phyloP scores from a whole-genome alignment of 2,888 invertebrate genomes.

The Heteromyza rotundicornis region DNA sequence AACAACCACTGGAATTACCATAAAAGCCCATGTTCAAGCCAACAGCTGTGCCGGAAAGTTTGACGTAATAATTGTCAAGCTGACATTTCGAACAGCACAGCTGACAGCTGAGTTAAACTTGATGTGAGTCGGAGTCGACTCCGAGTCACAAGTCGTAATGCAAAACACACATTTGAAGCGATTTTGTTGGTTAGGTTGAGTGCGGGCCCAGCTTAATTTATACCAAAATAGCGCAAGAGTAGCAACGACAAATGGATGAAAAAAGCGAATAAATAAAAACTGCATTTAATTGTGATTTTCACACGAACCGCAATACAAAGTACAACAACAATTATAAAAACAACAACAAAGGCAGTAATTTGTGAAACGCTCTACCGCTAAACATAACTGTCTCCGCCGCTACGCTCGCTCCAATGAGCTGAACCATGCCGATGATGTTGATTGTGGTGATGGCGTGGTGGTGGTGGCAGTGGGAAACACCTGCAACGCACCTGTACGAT shows the following conservation, averaged over 20 bases:
- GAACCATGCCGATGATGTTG: neutral
- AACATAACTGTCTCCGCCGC: neutral
- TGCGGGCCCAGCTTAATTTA: neutral
- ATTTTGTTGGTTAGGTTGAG: neutral
- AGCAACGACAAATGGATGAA: no score
- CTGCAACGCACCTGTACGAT: conserved; percentile 59
- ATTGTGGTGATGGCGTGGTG: neutral
- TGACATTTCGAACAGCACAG: conserved; percentile 56
- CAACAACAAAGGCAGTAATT: conserved; percentile 29
- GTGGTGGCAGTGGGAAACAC: conserved; percentile 50
- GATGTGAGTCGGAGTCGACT: conserved; percentile 8
- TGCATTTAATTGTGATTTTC: conserved; percentile 57
- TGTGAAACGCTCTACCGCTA: conserved; percentile 31
- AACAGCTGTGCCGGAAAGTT: conserved; percentile 42
- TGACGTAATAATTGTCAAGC: conserved; percentile 58
- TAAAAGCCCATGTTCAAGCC: conserved; percentile 27
- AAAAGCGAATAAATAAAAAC: conserved; percentile 45
- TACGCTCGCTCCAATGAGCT: neutral
- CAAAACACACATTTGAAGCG: neutral
- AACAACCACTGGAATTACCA: conserved; percentile 46
- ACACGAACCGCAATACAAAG: conserved; percentile 15
- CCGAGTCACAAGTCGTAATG: neutral
- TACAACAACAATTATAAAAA: no score
- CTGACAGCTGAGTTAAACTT: conserved; percentile 48
- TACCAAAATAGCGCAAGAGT: neutral